Percentiles rank a stretch among this genome's conserved stretches.
phyloP scores from a whole-genome alignment of 1,140 invertebrate species.

The Ceratosolen fusciceps region DNA sequence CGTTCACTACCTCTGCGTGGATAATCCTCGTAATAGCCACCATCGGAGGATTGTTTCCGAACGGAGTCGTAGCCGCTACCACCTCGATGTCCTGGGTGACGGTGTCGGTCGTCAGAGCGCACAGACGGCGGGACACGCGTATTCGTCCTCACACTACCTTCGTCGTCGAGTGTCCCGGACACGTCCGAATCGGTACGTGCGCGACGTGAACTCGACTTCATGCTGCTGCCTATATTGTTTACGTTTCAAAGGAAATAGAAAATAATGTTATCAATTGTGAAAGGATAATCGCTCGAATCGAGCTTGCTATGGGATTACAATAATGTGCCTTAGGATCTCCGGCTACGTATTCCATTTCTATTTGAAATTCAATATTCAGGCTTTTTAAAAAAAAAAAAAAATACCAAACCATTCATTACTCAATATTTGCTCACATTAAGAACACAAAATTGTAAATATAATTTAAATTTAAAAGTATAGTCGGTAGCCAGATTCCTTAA shows the following conservation, averaged over 20 bases:
- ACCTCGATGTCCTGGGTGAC: constrained; percentile 41
- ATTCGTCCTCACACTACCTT: constrained; percentile 51
- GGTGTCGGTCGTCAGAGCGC: constrained; percentile 35
- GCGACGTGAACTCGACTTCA: constrained; percentile 60
- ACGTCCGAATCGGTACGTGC: constrained; percentile 65
- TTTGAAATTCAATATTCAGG: too few species aligned
- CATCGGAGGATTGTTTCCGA: constrained; percentile 37
- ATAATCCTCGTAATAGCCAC: constrained; percentile 67
- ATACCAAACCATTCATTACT: too few species aligned
- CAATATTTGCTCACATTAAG: too few species aligned
- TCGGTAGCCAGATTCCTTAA: neutral
- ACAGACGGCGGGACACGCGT: constrained; percentile 53
- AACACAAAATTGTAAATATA: too few species aligned
- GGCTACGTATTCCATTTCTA: neutral
- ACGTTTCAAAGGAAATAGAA: neutral
- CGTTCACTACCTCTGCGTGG: constrained; percentile 51
- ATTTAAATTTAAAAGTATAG: neutral
- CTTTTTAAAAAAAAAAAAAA: too few species aligned
- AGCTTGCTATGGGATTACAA: neutral
- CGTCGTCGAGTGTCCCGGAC: constrained; percentile 58
- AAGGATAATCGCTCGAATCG: neutral
- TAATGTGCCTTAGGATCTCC: neutral
- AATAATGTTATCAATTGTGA: neutral
- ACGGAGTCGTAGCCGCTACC: constrained; percentile 12
- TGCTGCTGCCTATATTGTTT: constrained; percentile 13